Conservation (phyloP, 1,140 invertebrate species). For the Caenorhabditis inopinata region DNA sequence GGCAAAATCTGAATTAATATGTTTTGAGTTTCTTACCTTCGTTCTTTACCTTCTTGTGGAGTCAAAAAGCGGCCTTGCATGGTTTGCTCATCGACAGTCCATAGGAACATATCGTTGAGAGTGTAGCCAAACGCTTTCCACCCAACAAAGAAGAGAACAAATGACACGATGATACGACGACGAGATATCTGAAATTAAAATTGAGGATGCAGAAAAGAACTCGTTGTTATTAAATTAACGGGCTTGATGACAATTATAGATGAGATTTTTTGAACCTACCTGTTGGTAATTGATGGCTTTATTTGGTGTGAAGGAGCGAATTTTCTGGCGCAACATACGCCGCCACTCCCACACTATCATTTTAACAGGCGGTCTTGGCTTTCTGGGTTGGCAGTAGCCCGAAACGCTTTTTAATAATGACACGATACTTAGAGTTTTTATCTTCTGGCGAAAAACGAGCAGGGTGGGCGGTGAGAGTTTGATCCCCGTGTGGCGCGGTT, state of each 20-base stretch:
- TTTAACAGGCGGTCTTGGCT: slow-evolving; percentile 74
- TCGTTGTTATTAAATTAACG: too few species aligned
- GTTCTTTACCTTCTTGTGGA: slow-evolving; percentile 44
- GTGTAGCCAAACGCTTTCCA: slow-evolving; percentile 53
- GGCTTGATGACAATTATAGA: too few species aligned
- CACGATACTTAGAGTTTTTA: slow-evolving; percentile 84
- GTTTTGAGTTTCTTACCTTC: not conserved
- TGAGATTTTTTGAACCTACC: not conserved
- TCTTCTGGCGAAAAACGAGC: slow-evolving; percentile 93
- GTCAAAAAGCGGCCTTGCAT: slow-evolving; percentile 43
- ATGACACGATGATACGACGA: slow-evolving; percentile 47
- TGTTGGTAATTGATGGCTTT: slow-evolving; percentile 41
- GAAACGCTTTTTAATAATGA: slow-evolving; percentile 86
- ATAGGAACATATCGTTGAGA: slow-evolving; percentile 52
- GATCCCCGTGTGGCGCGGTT: slow-evolving; percentile 75
- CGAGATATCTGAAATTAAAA: slow-evolving; percentile 52
- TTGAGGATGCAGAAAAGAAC: too few species aligned
- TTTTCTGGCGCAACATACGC: slow-evolving; percentile 50
- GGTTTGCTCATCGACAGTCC: slow-evolving; percentile 46
- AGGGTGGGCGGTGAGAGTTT: slow-evolving; percentile 85
- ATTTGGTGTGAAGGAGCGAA: slow-evolving; percentile 43
- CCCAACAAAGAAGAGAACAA: slow-evolving; percentile 53
- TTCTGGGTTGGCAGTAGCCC: slow-evolving; percentile 83
- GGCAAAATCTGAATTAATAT: too few species aligned
- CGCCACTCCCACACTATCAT: slow-evolving; percentile 53